Percentiles rank a stretch among this genome's conserved stretches.
phyloP scores from a whole-genome alignment of 2,888 invertebrate species.

The Hylaea fasciaria region DNA sequence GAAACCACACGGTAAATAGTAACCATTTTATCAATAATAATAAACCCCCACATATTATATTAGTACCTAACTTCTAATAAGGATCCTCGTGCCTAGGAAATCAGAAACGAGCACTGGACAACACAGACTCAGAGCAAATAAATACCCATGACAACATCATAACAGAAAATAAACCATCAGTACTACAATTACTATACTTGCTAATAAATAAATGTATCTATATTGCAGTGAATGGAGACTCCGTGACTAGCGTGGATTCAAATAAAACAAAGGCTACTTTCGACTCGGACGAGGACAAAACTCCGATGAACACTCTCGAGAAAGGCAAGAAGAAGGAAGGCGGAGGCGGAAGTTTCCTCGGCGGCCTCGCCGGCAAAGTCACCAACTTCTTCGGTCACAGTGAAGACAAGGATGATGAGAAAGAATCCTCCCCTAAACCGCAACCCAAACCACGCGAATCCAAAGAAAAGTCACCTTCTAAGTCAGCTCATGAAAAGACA shows the following conservation, averaged over 20 bases:
- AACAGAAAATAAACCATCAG: slow-evolving; percentile 2
- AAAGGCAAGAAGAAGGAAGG: slow-evolving; percentile 80
- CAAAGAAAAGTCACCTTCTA: slow-evolving; percentile 50
- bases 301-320: slow-evolving; percentile 82
- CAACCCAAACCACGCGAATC: slow-evolving; percentile 65
- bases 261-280: slow-evolving; percentile 84
- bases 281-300: slow-evolving; percentile 84
- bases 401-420: slow-evolving; percentile 70
- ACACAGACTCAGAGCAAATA: neutral
- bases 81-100: too few species aligned
- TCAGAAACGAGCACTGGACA: too few species aligned
- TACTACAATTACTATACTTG: too few species aligned
- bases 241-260: slow-evolving; percentile 72
- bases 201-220: neutral
- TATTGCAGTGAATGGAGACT: slow-evolving; percentile 75
- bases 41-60: too few species aligned
- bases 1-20: slow-evolving; percentile 68
- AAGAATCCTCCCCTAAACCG: slow-evolving; percentile 59
- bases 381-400: slow-evolving; percentile 74
- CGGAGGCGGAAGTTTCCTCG: slow-evolving; percentile 60
- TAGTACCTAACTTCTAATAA: too few species aligned
- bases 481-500: slow-evolving; percentile 31
- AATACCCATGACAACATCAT: neutral
- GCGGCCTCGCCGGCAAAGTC: slow-evolving; percentile 75
- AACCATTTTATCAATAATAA: neutral